Evolutionary conservation across 2,888 invertebrate genomes (phyloP), one percentile per base, ranked within the genome.

Genomic region (Catonia carolina): DNA sequence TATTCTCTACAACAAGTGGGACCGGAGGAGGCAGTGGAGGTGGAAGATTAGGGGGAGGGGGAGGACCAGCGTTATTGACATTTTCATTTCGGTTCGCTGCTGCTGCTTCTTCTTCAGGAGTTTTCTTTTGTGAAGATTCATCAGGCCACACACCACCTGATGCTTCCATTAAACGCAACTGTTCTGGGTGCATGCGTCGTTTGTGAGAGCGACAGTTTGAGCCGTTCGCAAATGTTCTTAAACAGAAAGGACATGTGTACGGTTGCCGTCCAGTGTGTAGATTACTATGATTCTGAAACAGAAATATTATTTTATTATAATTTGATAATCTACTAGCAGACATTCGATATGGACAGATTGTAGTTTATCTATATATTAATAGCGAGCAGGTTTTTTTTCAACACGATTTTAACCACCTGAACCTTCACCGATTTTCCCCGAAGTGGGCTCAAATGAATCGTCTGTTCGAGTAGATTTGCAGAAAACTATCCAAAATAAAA

Each of bases 181-280:
- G 68, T 58, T 78, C 78, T 17, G 77, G 75, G 66, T 78, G 78
- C 63, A 74, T 75, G 61, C 78, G 74, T 66, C 78, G 71, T 27
- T 78, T 75, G 68, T 78, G 78, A 66, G 77, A 76, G 65, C 78
- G 77, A 67, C 78, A 72, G 52, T 78, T 77, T 1, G 78, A 78
- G 65, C 78, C 77, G 71, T 78, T 78, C 62, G 77, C 74, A 68
- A 78, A 78, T 50, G 76, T 72, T 67, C 78, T 77, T 61, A 75
- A 74, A 68, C 78, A 78, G 75, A 77, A 78, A 65, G 77, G 77
- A 70, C 78, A 78, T 48, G 75, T 70, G 51, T 78, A 72, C 42
- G 78, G 78, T 68, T 77, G 77, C 68, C 76, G 76, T 58, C 78
- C 78, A 49, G 78, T 78, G 69, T 78, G 78, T 10, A 76, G 76